Base-by-base conservation (phyloP, 1,140 invertebrate species). In the Odontomachus brunneus region DNA sequence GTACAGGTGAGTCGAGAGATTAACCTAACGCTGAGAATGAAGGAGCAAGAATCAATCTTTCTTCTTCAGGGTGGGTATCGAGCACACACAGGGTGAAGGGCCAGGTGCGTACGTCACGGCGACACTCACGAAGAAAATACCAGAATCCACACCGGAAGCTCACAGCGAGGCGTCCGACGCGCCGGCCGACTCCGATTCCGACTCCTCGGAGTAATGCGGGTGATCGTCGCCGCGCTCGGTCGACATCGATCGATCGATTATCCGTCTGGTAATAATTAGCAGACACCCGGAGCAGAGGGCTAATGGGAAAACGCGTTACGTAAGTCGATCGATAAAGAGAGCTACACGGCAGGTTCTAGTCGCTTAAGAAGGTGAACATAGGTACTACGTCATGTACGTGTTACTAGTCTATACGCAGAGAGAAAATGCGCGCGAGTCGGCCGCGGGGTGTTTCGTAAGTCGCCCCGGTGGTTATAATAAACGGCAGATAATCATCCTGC, bases 61-160 rank as follows among this genome's bases (percentile, higher is more conserved):
- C 9, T 11, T 4, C 38, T 44, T 29, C 90, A 97, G 97, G 89
- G 97, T 98, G 89, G 97, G 97, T 87, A 98, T 98, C 90, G 97
- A 98, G 90, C 97, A 97, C 88, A 97, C 97, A 65, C 96, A 97
- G 87, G 97, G 96, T 4, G 96, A 96, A 91, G 95, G 96, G 67
- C 96, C 96, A 88, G 96, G 96, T 84, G 97, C 97, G 59, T 98
- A 98, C 92, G 93, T 97, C 62, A 93, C 96, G 51, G 97, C 97
- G 44, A 97, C 97, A 11, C 93, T 94, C 12, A 91, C 93, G 5
- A 94, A 93, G 44, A 92, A 92, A 78, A 93, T 94, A 19, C 92
- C 87, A 2, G 87, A 88, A 48, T 49, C 66, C 4, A 88, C 84
- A 12, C 84, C 87, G 5, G 88, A 92, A 69, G 73, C 83, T n/a